Evolutionary conservation across 2,113 vertebrate genomes (phyloP).

Genomic region (Coryphaenoides rupestris): DNA sequence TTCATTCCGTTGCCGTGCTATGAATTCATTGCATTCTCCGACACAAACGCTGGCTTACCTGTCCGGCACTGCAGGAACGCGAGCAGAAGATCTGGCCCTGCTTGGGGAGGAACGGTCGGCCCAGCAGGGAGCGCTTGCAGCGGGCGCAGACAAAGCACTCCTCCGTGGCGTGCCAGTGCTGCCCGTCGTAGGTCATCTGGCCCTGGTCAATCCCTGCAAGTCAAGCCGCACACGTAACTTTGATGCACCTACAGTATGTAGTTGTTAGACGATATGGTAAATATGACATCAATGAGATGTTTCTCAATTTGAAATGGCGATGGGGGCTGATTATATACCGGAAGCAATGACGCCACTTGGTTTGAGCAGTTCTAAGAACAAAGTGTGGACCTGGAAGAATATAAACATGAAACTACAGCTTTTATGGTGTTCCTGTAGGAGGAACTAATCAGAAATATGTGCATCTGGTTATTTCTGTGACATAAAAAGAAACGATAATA

Average conservation of each 20-base stretch:
- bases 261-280: background rate
- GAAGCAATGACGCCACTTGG: background rate
- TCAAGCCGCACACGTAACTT: background rate
- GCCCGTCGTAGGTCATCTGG: slow-evolving; percentile 97
- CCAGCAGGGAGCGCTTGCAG: slow-evolving; percentile 94
- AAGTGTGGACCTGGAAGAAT: background rate
- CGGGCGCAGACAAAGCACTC: slow-evolving; percentile 95
- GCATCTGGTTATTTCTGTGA: slow-evolving; percentile 1
- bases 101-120: slow-evolving; percentile 94
- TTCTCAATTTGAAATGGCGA: background rate
- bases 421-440: background rate
- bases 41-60: slow-evolving; percentile 48
- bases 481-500: background rate
- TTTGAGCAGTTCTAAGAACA: background rate
- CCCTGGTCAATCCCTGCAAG: slow-evolving; percentile 93
- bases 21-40: background rate
- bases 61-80: slow-evolving; percentile 88
- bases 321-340: background rate
- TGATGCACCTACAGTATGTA: background rate
- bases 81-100: slow-evolving; percentile 98
- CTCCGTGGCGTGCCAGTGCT: slow-evolving; percentile 97
- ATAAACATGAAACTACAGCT: background rate
- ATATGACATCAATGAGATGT: background rate
- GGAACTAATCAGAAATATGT: slow-evolving; percentile 8
- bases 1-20: background rate